These are phyloP conservation scores for Caenorhabditis sp. DNA, from an alignment of 2,888 invertebrate species.

Conservation along the genomic window DNA sequence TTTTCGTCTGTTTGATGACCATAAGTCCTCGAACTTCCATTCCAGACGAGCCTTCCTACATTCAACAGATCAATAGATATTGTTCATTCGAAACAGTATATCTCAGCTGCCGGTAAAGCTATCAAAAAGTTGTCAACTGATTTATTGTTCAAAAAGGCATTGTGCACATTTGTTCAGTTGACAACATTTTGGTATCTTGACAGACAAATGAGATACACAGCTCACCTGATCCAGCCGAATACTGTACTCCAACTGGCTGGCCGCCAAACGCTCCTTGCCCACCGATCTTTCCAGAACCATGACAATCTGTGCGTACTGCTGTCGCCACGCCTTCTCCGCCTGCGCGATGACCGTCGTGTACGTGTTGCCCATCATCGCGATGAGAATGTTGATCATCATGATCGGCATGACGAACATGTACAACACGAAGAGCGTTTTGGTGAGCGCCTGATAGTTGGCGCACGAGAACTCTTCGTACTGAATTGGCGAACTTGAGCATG, in stretches of 20 bases:
- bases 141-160: no score
- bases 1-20: constrained; percentile 97
- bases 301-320: constrained; percentile 99
- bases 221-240: constrained; percentile 82
- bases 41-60: constrained; percentile 55
- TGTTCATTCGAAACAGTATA: background rate
- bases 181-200: no score
- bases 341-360: constrained; percentile 97
- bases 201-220: no score
- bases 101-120: constrained; percentile 83
- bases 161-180: no score
- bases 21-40: constrained; percentile 85
- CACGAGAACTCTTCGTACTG: constrained; percentile 93
- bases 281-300: constrained; percentile 95
- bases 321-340: constrained; percentile 98
- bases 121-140: no score
- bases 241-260: constrained; percentile 94
- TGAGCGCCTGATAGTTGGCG: constrained; percentile 91
- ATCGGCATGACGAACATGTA: constrained; percentile 99
- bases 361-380: constrained; percentile 99
- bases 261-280: constrained; percentile 90
- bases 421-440: constrained; percentile 95
- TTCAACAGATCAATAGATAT: background rate
- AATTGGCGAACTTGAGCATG: constrained; percentile 73
- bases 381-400: constrained; percentile 94